Conservation (phyloP, 2,888 invertebrate genomes). For the Agriopis marginaria region DNA sequence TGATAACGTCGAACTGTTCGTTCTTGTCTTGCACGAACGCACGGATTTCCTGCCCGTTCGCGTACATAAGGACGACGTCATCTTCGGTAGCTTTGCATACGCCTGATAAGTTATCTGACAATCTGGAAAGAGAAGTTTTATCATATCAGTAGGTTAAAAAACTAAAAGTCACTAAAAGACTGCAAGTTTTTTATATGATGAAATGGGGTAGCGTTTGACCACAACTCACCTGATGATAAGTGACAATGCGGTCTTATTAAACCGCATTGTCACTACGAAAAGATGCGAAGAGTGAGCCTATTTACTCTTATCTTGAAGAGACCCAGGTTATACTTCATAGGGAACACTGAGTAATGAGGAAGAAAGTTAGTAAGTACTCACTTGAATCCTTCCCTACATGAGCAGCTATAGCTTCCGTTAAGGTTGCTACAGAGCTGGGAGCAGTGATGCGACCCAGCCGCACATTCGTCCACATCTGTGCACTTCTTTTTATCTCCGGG, state of each 20-base stretch:
- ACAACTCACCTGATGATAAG: no score
- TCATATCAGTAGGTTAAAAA: neutral
- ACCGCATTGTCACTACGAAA: no score
- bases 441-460: conserved; percentile 93
- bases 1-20: conserved; percentile 92
- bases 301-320: no score
- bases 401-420: conserved; percentile 96
- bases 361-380: conserved; percentile 44
- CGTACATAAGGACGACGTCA: conserved; percentile 90
- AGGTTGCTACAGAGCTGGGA: conserved; percentile 97
- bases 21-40: conserved; percentile 89
- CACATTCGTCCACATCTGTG: conserved; percentile 96
- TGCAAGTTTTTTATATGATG: no score
- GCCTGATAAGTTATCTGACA: conserved; percentile 92
- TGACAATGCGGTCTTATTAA: no score
- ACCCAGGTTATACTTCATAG: no score
- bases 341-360: neutral
- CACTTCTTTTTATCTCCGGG: conserved; percentile 93
- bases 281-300: no score
- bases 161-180: no score
- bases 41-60: conserved; percentile 95
- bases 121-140: conserved; percentile 59
- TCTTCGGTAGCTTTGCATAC: conserved; percentile 91
- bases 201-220: no score
- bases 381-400: conserved; percentile 93